phyloP scores from a whole-genome alignment of 2,797 vertebrate species.

The Galaxias olidus region DNA sequence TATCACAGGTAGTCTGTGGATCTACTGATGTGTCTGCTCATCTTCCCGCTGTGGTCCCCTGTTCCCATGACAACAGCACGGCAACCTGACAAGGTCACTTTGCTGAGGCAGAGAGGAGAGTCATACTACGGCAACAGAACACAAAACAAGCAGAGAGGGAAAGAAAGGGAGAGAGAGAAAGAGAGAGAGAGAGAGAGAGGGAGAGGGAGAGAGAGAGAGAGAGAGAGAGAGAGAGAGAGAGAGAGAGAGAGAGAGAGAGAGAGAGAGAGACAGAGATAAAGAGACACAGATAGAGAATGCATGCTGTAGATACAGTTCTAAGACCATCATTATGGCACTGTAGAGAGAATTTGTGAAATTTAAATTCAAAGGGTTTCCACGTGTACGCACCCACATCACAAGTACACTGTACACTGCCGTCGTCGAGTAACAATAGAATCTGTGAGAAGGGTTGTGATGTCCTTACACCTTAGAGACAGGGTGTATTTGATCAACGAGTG shows the following conservation, averaged over 20 bases:
- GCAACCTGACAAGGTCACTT: no score
- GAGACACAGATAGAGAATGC: background rate
- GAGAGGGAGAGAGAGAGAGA: background rate
- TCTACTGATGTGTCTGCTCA: no score
- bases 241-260: constrained; percentile 2
- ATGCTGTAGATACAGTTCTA: background rate
- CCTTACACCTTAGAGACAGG: no score
- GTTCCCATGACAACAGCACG: no score
- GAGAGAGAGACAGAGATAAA: no score
- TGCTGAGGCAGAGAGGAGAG: no score
- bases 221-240: background rate
- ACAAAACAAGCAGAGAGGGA: constrained; percentile 18
- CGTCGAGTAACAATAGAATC: no score
- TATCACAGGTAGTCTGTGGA: no score
- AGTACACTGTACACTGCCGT: no score
- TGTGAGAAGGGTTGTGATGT: no score
- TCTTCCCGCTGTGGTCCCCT: no score
- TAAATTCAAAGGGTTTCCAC: background rate
- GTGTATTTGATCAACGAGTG: background rate
- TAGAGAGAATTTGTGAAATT: background rate
- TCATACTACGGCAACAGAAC: background rate
- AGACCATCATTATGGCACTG: constrained; percentile 30
- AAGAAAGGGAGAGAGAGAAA: constrained; percentile 1
- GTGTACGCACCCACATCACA: no score
- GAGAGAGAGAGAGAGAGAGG: background rate